Base-by-base conservation (phyloP, 2,888 invertebrate genomes). In the Epinotia nisella region DNA sequence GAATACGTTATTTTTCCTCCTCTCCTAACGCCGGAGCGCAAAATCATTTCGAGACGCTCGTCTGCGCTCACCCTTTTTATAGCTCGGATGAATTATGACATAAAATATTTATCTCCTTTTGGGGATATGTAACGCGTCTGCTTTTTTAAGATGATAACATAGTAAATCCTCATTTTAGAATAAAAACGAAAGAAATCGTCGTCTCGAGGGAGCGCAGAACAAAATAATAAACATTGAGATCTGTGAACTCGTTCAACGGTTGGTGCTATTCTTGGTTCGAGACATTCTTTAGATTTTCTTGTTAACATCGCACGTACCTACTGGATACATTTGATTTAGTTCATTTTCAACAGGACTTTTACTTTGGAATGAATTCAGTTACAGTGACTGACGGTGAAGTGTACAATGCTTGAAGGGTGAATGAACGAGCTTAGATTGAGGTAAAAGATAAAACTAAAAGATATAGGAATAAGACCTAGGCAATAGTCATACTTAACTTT, bases 41-140 rank as follows among this genome's bases (percentile, higher is more conserved):
- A 86, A 90, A 89, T 87, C 85, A 87, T 90, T 85, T 82, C 84
- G 80, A 84, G 82, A 81, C 83, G 81, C 78, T 79, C 82, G 85
- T 86, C 84, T 86, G 81, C 83, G 84, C 83, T 84, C 88, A 86
- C 88, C 88, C 87, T 90, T 90, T 91, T 90, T 90, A 89, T 89
- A 83, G 89, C 86, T 78, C 80, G 80, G 87, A 86, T 90, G 89
- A 91, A 90, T 91, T 90, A 90, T 89, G 89, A 87, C 86, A 90
- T 91, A 90, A 91, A 91, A 91, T 91, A 90, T 91, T 90, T 90
- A 90, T 90, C 87, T 87, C 85, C 85, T 87, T 88, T 87, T 81
- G 82, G 87, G 87, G 84, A 87, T 90, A 83, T 89, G 87, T 88
- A 87, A 89, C 86, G 86, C 83, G 84, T 86, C 86, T 86, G 83